Percentiles rank a stretch among this genome's conserved stretches.
Evolutionary conservation across 2,797 vertebrate genomes (phyloP).

Genomic region (Ciconia nigra): DNA sequence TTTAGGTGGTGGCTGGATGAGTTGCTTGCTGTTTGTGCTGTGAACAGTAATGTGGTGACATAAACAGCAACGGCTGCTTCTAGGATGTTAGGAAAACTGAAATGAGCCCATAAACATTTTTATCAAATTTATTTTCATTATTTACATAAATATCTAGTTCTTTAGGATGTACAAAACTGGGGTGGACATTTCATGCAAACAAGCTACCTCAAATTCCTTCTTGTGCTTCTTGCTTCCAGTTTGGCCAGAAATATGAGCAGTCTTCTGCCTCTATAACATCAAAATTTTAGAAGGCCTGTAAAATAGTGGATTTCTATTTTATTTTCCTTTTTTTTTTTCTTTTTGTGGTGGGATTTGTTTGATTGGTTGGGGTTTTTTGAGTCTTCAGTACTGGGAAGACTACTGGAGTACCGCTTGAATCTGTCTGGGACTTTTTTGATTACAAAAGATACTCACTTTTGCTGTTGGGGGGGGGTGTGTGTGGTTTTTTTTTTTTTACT

Average conservation of each 20-base stretch:
- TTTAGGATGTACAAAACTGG: not conserved
- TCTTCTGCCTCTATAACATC: not conserved
- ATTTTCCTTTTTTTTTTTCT: too few species aligned
- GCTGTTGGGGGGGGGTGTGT: not conserved
- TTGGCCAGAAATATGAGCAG: not conserved
- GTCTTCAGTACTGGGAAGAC: not conserved
- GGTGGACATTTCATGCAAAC: not conserved
- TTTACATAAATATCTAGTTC: not conserved
- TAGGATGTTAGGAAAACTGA: not conserved
- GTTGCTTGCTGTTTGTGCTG: not conserved
- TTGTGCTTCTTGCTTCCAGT: not conserved
- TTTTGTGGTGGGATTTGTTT: not conserved
- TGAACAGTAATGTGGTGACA: not conserved
- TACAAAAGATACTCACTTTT: not conserved
- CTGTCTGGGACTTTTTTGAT: not conserved
- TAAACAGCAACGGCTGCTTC: not conserved
- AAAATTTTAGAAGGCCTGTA: not conserved
- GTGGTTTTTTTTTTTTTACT: not conserved
- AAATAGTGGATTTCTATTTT: not conserved
- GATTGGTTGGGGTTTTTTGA: accelerated
- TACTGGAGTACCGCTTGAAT: not conserved
- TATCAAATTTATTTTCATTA: not conserved
- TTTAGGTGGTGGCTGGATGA: not conserved
- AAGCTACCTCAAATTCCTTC: not conserved
- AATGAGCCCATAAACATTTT: not conserved